Evolutionary conservation across 1,140 invertebrate genomes (phyloP).

Genomic region (Chlorops oryzae): DNA sequence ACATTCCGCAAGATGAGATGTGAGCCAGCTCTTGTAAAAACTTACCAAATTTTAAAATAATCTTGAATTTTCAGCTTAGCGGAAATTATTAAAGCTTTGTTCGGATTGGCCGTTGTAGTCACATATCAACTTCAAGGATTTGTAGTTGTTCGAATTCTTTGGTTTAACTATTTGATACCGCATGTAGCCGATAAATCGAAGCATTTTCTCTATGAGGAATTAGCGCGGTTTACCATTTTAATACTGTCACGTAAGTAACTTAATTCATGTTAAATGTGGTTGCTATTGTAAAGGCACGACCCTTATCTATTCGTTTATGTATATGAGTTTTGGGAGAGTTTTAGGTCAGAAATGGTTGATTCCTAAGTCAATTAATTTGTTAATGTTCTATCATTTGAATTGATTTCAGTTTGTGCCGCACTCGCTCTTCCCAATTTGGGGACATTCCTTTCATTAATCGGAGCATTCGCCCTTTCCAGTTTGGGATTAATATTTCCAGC

Average conservation of each 20-base stretch:
- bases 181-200: constrained; percentile 50
- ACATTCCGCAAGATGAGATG: constrained; percentile 63
- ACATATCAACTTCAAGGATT: constrained; percentile 89
- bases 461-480: constrained; percentile 78
- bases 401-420: constrained; percentile 64
- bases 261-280: neutral
- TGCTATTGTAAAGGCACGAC: neutral
- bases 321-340: neutral
- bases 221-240: constrained; percentile 58
- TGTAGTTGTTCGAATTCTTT: constrained; percentile 85
- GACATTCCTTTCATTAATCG: constrained; percentile 87
- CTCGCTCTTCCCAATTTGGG: constrained; percentile 80
- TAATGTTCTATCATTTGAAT: neutral
- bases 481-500: constrained; percentile 90
- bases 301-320: neutral
- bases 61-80: constrained; percentile 70
- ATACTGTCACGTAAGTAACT: constrained; percentile 64
- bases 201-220: constrained; percentile 54
- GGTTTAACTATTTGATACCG: constrained; percentile 65
- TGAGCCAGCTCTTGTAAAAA: no score
- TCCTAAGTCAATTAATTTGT: neutral
- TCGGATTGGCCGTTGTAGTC: constrained; percentile 81
- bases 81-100: constrained; percentile 72
- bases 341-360: neutral
- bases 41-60: no score